Evolutionary conservation across 2,113 vertebrate genomes (phyloP).

Genomic region (Hippocampus barbouri): DNA sequence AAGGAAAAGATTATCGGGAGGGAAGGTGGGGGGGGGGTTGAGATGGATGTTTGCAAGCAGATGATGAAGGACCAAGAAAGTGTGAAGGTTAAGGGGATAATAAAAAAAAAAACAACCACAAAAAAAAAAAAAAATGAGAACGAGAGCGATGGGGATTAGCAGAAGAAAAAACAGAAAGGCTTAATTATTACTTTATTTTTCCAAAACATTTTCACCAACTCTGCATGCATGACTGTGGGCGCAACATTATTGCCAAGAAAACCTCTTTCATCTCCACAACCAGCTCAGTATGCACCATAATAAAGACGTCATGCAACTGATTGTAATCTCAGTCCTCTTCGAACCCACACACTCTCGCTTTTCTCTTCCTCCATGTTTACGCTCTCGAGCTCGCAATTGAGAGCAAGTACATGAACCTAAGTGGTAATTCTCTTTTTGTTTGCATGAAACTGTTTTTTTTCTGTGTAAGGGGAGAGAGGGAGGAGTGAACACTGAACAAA

Average conservation of each 20-base stretch:
- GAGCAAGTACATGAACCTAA: slow-evolving; percentile 33
- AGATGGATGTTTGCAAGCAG: not conserved
- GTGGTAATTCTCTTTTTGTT: slow-evolving; percentile 44
- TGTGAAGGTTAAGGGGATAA: slow-evolving; percentile 12
- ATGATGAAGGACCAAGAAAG: slow-evolving; percentile 4
- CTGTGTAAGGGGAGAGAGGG: slow-evolving; percentile 20
- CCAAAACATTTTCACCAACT: slow-evolving; percentile 21
- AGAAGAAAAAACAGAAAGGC: slow-evolving; percentile 16
- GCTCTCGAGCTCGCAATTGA: slow-evolving; percentile 38
- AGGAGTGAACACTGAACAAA: slow-evolving; percentile 1
- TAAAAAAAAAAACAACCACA: not conserved
- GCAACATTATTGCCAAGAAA: slow-evolving; percentile 31
- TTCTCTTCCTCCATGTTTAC: slow-evolving; percentile 36
- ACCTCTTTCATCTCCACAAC: slow-evolving; percentile 42
- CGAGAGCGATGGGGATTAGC: not conserved
- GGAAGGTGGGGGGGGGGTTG: not conserved
- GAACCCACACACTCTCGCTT: slow-evolving; percentile 19
- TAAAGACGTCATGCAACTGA: slow-evolving; percentile 40
- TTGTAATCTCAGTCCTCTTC: slow-evolving; percentile 36
- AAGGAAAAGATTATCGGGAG: not conserved
- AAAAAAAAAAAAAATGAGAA: not conserved
- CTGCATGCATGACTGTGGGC: slow-evolving; percentile 28
- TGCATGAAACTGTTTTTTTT: slow-evolving; percentile 28
- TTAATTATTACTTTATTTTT: slow-evolving; percentile 31
- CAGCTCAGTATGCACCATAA: slow-evolving; percentile 45